These are phyloP conservation scores for Pteronura brasiliensis DNA, from an alignment of 2,113 vertebrate genomes.

Conservation along the genomic window DNA sequence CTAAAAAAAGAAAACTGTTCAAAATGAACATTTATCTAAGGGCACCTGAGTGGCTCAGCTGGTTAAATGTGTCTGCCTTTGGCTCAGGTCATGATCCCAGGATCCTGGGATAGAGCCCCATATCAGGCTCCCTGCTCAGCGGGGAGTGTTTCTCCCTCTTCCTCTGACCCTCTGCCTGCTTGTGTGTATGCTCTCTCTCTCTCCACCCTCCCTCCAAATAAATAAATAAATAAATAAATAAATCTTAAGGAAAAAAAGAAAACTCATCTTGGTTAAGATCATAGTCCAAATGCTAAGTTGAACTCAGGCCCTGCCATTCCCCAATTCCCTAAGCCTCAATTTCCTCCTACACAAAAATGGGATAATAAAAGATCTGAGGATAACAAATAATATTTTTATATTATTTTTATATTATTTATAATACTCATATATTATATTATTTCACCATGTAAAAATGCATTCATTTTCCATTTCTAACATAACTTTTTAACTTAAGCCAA, in stretches of 20 bases:
- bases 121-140: no score
- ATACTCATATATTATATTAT: no score
- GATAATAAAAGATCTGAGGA: not conserved
- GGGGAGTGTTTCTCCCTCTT: no score
- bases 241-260: not conserved
- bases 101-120: no score
- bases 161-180: no score
- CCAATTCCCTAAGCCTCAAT: not conserved
- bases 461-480: constrained; percentile 10
- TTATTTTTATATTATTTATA: no score
- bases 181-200: no score
- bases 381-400: not conserved
- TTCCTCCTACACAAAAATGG: not conserved
- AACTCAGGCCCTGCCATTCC: not conserved
- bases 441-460: not conserved
- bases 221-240: not conserved
- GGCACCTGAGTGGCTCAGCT: no score
- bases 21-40: not conserved
- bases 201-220: not conserved
- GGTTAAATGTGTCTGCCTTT: no score
- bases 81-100: no score
- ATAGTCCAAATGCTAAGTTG: not conserved
- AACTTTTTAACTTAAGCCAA: not conserved
- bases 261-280: not conserved
- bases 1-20: not conserved